Percentiles rank a stretch among this genome's conserved stretches.
Evolutionary conservation across 2,113 vertebrate genomes (phyloP).

Genomic region (Campylorhamphus procurvoides): DNA sequence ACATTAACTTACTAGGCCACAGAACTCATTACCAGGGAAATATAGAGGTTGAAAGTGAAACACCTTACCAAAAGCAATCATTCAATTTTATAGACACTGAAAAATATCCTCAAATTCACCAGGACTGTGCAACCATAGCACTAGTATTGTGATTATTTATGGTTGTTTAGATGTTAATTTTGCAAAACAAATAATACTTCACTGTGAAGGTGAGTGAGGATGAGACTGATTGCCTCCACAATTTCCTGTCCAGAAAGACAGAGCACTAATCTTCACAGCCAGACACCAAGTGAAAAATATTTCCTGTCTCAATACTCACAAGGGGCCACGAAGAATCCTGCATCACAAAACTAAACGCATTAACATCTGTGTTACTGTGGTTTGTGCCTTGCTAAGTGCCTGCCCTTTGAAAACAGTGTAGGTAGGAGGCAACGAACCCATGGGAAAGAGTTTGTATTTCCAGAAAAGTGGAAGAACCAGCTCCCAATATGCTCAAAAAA

Average conservation of each 20-base stretch:
- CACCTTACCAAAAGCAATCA: background rate
- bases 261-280: background rate
- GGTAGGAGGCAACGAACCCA: background rate
- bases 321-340: background rate
- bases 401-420: background rate
- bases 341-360: background rate
- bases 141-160: background rate
- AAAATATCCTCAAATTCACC: constrained; percentile 21
- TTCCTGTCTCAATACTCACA: background rate
- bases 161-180: background rate
- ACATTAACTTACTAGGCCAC: background rate
- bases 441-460: background rate
- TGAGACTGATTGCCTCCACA: background rate
- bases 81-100: background rate
- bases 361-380: background rate
- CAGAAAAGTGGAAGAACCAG: background rate
- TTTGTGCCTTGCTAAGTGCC: background rate
- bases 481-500: background rate
- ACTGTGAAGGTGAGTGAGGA: background rate
- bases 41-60: constrained; percentile 36
- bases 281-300: background rate
- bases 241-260: background rate
- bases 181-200: background rate
- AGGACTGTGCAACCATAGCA: background rate
- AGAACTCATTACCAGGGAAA: constrained; percentile 26